Conservation (phyloP, 1,140 invertebrate genomes). For the Tetramorium parvispinum region DNA sequence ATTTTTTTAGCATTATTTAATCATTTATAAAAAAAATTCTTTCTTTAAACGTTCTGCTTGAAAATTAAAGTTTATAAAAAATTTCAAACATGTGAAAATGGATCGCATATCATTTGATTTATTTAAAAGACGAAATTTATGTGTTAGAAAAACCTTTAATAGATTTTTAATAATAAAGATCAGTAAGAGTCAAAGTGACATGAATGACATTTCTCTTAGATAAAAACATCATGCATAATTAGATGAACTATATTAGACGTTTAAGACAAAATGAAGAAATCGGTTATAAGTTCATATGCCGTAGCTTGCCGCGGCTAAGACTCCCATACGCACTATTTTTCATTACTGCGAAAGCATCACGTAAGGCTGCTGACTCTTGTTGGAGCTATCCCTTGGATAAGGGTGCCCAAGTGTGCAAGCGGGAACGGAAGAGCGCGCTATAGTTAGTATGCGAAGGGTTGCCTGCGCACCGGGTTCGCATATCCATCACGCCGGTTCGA, state of each 20-base stretch:
- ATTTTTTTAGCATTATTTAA: not conserved
- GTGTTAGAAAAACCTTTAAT: not conserved
- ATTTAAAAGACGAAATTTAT: not conserved
- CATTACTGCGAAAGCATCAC: conserved; percentile 7
- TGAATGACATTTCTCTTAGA: not conserved
- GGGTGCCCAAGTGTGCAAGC: conserved; percentile 45
- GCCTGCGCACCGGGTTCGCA: conserved; percentile 76
- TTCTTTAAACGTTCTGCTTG: not conserved
- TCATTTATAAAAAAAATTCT: not conserved
- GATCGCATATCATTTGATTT: not conserved
- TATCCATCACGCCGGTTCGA: conserved; percentile 81
- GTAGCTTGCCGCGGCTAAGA: not conserved
- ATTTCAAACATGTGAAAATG: not conserved
- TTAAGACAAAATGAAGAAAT: not conserved
- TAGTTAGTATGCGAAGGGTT: conserved; percentile 81
- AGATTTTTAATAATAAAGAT: not conserved
- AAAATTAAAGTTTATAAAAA: not conserved
- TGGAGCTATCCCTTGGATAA: conserved; percentile 43
- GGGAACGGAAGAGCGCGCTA: conserved; percentile 31
- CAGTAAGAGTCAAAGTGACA: not conserved
- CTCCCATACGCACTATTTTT: conserved; percentile 9
- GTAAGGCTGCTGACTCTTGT: conserved; percentile 26
- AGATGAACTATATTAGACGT: not conserved
- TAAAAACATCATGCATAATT: not conserved
- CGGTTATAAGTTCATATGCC: not conserved